Base-by-base conservation (phyloP, 2,797 vertebrate genomes). In the Parotocinclus haroldoi region DNA sequence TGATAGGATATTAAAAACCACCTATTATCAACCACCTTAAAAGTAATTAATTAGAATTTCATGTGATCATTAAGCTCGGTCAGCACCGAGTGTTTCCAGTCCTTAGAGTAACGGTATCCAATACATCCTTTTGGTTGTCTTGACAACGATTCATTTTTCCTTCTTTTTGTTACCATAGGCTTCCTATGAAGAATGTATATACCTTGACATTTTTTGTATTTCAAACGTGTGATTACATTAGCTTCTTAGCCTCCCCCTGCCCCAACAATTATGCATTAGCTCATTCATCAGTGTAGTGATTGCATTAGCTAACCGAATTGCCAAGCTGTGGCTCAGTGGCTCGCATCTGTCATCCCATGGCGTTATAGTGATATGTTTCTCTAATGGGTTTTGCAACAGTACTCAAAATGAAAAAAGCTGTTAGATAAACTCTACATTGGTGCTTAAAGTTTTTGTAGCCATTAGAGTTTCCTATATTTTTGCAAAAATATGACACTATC, bases 211-310 rank as follows among this genome's bases (percentile, higher is more conserved):
- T 9, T 72, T 61, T 71, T 74, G 50, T 40, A 58, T 75, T 80
- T 69, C 12, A 16, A 68, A 79, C 82, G 71, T 81, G 72, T 80
- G 80, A 85, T 83, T 80, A 68, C 81, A 80, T 84, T 69, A 79
- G 56, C 38, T 66, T 62, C 27, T 27, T 27, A 2, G 73, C 78
- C 74, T 77, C 81, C 70, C 66, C 16, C 27, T 19, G 1, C 38
- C 55, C 69, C 80, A 76, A 74, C 75, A 82, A 84, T 86, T 83
- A 80, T 55, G 69, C 63, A 63, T 70, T 79, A 77, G 80, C 80
- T 74, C 81, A 82, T 85, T 85, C 74, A 80, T 87, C 82, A 85
- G 73, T 78, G 74, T 57, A 72, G 76, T 79, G 84, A 86, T 87
- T 81, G 79, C 66, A 19, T 83, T 66, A 79, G 81, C 65, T 86